These are phyloP conservation scores for Calliphora vomitoria DNA, from an alignment of 2,888 invertebrate species.

Conservation along the genomic window DNA sequence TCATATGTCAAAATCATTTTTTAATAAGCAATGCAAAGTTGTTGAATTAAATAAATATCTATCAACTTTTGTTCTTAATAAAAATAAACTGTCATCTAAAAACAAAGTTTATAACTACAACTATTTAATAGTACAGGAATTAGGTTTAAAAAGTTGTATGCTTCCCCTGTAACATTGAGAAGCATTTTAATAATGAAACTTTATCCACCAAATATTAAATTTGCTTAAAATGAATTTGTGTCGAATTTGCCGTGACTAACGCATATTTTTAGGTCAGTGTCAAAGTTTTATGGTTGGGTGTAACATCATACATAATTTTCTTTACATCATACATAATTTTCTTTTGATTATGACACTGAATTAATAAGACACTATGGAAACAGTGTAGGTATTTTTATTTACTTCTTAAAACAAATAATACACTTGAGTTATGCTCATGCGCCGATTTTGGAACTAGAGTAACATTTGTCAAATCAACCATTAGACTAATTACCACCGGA, in stretches of 20 bases:
- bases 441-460: slow-evolving; percentile 50
- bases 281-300: too few relatives aligned
- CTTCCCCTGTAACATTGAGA: too few relatives aligned
- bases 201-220: too few relatives aligned
- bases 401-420: slow-evolving; percentile 45
- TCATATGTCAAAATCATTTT: too few relatives aligned
- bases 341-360: not conserved
- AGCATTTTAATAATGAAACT: too few relatives aligned
- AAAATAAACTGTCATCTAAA: not conserved
- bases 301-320: too few relatives aligned
- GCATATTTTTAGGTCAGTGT: too few relatives aligned
- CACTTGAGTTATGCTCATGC: slow-evolving; percentile 61
- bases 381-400: slow-evolving; percentile 47
- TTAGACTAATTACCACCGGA: slow-evolving; percentile 57
- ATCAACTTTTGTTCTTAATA: slow-evolving; percentile 22
- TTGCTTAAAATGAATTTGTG: too few relatives aligned
- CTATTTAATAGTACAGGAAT: not conserved
- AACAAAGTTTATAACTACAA: not conserved
- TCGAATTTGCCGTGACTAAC: too few relatives aligned
- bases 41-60: not conserved
- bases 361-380: slow-evolving; percentile 31
- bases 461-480: slow-evolving; percentile 52
- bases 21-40: too few relatives aligned
- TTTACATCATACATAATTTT: too few relatives aligned
- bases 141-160: not conserved